Percentiles rank a stretch among this genome's conserved stretches.
These are phyloP conservation scores for Paraescarpia echinospica DNA, from an alignment of 1,140 invertebrate species.

Conservation along the genomic window DNA sequence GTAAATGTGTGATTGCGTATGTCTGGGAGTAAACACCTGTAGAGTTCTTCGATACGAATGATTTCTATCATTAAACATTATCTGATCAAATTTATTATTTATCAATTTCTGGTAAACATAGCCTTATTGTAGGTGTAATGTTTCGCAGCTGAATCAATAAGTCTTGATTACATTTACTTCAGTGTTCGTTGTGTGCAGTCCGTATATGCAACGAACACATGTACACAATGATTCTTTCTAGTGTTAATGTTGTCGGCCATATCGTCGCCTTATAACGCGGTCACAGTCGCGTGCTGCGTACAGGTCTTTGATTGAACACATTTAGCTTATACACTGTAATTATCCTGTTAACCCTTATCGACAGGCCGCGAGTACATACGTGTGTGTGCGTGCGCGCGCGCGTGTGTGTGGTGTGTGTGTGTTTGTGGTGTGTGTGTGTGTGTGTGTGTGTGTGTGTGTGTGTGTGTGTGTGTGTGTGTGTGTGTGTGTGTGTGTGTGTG, in stretches of 20 bases:
- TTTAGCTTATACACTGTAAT: background rate
- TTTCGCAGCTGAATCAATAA: background rate
- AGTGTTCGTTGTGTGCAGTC: background rate
- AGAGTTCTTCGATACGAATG: background rate
- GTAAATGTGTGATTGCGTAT: background rate
- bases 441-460: no score
- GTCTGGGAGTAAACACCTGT: background rate
- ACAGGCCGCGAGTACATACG: no score
- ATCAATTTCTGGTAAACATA: background rate
- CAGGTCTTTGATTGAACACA: background rate
- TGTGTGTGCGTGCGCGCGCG: no score
- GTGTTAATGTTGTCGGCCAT: background rate
- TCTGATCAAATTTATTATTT: background rate
- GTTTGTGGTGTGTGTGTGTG: no score
- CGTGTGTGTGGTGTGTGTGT: no score
- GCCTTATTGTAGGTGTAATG: background rate
- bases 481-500: no score
- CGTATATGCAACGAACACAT: background rate
- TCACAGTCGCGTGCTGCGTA: background rate
- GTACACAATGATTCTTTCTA: background rate
- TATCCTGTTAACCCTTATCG: background rate
- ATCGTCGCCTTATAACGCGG: background rate
- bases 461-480: no score
- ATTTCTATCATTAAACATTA: background rate
- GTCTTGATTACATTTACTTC: background rate